A percentile compares a stretch with the other conserved stretches of the same genome.
Evolutionary conservation across 2,113 vertebrate species (phyloP).

Genomic region (Chelonoidis abingdonii): DNA sequence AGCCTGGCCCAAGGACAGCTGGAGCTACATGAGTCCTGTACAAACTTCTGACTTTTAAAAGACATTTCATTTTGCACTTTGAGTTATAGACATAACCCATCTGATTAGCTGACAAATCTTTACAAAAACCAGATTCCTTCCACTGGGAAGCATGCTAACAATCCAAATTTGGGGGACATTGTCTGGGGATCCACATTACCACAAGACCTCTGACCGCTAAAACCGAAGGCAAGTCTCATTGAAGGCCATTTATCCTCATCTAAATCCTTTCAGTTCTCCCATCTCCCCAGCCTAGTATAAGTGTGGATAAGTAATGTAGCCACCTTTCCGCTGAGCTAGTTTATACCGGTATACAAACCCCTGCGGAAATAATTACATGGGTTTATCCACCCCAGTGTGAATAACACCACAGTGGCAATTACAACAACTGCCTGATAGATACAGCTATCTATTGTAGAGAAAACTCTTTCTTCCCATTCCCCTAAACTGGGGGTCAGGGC

Average conservation of each 20-base stretch:
- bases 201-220: neutral
- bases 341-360: slow-evolving; percentile 52
- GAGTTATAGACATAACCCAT: neutral
- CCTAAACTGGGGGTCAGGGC: slow-evolving; percentile 43
- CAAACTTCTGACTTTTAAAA: slow-evolving; percentile 32
- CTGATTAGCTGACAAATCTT: neutral
- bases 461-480: slow-evolving; percentile 49
- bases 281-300: slow-evolving; percentile 1
- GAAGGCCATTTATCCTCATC: neutral
- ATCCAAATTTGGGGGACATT: neutral
- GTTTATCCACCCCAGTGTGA: slow-evolving; percentile 58
- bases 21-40: neutral
- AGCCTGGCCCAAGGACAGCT: neutral
- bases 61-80: neutral
- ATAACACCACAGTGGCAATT: slow-evolving; percentile 64
- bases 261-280: slow-evolving; percentile 18
- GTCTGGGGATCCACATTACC: neutral
- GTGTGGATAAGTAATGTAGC: slow-evolving; percentile 47
- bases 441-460: slow-evolving; percentile 42
- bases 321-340: slow-evolving; percentile 33
- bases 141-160: neutral
- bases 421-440: slow-evolving; percentile 42
- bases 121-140: neutral
- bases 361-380: slow-evolving; percentile 64
- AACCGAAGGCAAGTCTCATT: slow-evolving; percentile 1